Evolutionary conservation across 2,888 invertebrate genomes (phyloP), one percentile per base, ranked within the genome.

Genomic region (Diploptera punctata): DNA sequence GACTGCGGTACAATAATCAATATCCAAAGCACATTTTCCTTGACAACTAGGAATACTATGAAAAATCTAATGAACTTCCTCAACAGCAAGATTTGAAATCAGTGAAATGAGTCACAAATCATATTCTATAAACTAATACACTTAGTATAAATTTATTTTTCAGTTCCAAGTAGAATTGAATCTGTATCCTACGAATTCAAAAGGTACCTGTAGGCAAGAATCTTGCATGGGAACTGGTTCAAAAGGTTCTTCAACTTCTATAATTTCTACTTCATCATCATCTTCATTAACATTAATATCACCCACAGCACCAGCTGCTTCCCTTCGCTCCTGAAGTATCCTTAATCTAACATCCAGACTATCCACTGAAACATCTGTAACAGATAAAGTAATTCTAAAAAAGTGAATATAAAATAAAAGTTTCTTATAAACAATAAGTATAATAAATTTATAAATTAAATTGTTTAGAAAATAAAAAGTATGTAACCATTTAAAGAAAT

Each of bases 161-260:
- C n/a, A n/a, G n/a, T n/a, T n/a, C n/a, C n/a, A n/a, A n/a, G n/a
- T n/a, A n/a, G n/a, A n/a, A n/a, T n/a, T n/a, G n/a, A n/a, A n/a
- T n/a, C n/a, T n/a, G n/a, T n/a, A n/a, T n/a, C n/a, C n/a, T n/a
- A n/a, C n/a, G n/a, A n/a, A n/a, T n/a, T n/a, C n/a, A n/a, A n/a
- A n/a, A n/a, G n/a, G n/a, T 68, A 95, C 95, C 86, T 96, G 96
- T 70, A 95, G 86, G 78, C 95, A 95, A 73, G 89, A 91, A 81
- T 94, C 96, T 82, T 93, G 93, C 86, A 91, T 94, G 62, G 94
- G 94, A 19, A 94, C 94, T 13, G 92, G 93, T 82, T 94, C 93
- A 77, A 91, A 86, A 1, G 90, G 90, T 81, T 93, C 93, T 80
- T 92, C 92, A 9, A 93, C 89, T 83, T 93, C 93, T 77, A 93